phyloP scores from a whole-genome alignment of 2,113 vertebrate genomes.

The Oryzias javanicus region DNA sequence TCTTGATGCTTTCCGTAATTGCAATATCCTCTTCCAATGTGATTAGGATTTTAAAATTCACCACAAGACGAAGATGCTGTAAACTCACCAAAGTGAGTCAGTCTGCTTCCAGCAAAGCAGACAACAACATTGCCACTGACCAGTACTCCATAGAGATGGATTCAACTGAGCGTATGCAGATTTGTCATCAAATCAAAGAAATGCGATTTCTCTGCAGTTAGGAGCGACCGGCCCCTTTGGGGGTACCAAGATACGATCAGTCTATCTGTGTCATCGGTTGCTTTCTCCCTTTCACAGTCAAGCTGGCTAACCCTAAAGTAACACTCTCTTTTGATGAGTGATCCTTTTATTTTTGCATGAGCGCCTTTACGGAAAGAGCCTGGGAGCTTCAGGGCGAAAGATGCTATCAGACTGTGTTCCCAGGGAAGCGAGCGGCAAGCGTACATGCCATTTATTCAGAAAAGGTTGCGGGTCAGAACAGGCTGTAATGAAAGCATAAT shows the following conservation, averaged over 20 bases:
- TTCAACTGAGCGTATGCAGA: slow-evolving; percentile 43
- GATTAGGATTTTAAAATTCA: no score
- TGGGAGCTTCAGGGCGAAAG: slow-evolving; percentile 56
- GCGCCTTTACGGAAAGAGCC: slow-evolving; percentile 57
- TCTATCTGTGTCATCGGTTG: slow-evolving; percentile 53
- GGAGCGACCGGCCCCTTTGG: slow-evolving; percentile 35
- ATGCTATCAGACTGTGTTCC: slow-evolving; percentile 62
- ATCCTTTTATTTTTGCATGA: slow-evolving; percentile 75
- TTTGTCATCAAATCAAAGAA: slow-evolving; percentile 52
- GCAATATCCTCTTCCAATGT: no score
- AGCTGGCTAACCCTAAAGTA: slow-evolving; percentile 62
- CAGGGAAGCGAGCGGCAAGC: slow-evolving; percentile 44
- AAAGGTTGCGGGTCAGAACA: slow-evolving; percentile 56
- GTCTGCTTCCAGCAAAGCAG: slow-evolving; percentile 21
- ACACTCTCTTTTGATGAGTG: slow-evolving; percentile 57
- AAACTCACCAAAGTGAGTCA: slow-evolving; percentile 15
- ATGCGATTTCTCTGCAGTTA: slow-evolving; percentile 36
- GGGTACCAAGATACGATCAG: slow-evolving; percentile 48
- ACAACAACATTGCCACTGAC: slow-evolving; percentile 25
- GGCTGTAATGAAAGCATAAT: slow-evolving; percentile 46
- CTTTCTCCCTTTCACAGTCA: slow-evolving; percentile 45
- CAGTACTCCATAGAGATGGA: slow-evolving; percentile 7
- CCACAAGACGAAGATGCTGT: no score
- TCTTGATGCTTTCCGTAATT: no score
- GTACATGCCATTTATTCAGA: slow-evolving; percentile 49